Evolutionary conservation across 1,140 invertebrate genomes (phyloP), one percentile per base, ranked within the genome.

Genomic region (Orius insidiosus): DNA sequence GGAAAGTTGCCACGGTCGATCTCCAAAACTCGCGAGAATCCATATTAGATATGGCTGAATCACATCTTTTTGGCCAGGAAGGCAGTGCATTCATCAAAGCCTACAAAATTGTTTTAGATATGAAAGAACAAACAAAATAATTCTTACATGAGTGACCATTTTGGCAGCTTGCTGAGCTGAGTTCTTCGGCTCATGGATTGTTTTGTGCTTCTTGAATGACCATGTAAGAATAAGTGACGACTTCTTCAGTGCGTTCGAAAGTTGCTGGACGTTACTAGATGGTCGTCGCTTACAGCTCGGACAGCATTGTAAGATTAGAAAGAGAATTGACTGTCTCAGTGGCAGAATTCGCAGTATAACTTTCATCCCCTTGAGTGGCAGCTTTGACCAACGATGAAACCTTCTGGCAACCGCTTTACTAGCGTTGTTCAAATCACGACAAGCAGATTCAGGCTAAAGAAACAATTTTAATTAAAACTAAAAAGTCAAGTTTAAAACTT

Each of bases 1-100:
- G 80, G 80, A 58, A 83, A 85, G 32, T 80, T 71, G 36, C 73
- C 72, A 51, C 71, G 72, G 46, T 76, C 71, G 10, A 95, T 65
- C 7, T 75, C 71, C 48, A 81, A 72, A 32, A 77, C 76, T 32
- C 78, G 77, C 51, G 79, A 72, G 43, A n/a, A n/a, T 75, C 79
- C 44, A 96, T 90, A 48, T 73, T 76, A 49, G 75, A 71, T 54
- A 94, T 80, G 0, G 86, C 84, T 10, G 78, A 71, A 58, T 95
- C 88, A 96, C 77, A 58, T 93, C 89, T 53, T 78, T 72, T 56
- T 94, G 87, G 0, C 88, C 85, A 7, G 89, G 87, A 33, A 93
- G 68, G 55, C 80, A 84, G 50, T 79, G 80, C 5, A 93, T 72
- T 2, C 78, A 78, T 34, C 13, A 80, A 57, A 2, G 74, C 66